phyloP scores from a whole-genome alignment of 2,113 vertebrate genomes.

The Ophthalmolycus amberensis region DNA sequence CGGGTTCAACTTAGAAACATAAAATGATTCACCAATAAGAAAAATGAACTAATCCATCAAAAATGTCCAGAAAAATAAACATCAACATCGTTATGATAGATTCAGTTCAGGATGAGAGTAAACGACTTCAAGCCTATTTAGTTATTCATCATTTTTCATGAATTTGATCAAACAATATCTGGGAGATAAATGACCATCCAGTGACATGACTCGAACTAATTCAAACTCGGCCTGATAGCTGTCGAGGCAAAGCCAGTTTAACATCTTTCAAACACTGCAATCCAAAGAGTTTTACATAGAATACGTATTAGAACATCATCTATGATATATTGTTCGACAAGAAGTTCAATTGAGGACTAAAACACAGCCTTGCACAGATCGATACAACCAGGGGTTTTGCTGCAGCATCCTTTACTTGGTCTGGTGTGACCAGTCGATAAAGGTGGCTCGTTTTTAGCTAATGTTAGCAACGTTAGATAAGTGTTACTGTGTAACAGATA shows the following conservation, averaged over 20 bases:
- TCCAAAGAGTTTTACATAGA: background rate
- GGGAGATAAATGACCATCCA: background rate
- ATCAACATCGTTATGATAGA: background rate
- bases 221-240: background rate
- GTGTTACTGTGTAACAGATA: background rate
- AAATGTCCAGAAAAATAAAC: background rate
- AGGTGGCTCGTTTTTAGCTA: background rate
- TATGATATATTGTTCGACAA: background rate
- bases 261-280: background rate
- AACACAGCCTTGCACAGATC: background rate
- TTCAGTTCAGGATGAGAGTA: background rate
- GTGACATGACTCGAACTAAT: background rate
- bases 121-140: background rate
- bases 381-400: background rate
- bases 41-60: background rate
- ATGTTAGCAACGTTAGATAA: background rate
- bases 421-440: background rate
- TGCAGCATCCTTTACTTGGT: background rate
- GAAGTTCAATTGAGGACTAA: background rate
- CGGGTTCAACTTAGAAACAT: background rate
- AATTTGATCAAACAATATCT: background rate
- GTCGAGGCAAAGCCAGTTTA: background rate
- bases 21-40: background rate
- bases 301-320: background rate
- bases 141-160: background rate